phyloP scores from a whole-genome alignment of 2,888 invertebrate species.

The Lacanobia wlatinum region DNA sequence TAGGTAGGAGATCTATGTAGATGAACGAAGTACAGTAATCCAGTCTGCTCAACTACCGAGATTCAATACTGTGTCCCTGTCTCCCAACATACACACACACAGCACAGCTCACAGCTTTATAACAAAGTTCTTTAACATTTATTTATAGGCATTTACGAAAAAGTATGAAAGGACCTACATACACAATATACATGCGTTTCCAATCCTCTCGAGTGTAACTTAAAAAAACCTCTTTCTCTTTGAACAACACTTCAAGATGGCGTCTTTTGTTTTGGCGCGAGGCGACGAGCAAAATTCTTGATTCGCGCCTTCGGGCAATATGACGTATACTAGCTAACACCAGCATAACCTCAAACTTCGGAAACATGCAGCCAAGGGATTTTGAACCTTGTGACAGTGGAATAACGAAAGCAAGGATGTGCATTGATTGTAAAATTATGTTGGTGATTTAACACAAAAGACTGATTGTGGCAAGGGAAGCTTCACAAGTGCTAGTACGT shows the following conservation, averaged over 20 bases:
- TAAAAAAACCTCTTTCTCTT: slow-evolving; percentile 52
- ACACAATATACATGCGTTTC: slow-evolving; percentile 32
- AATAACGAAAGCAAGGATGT: not conserved
- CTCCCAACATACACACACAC: too few relatives aligned
- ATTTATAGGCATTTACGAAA: not conserved
- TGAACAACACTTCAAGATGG: slow-evolving; percentile 67
- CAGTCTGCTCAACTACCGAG: too few relatives aligned
- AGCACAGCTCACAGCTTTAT: too few relatives aligned
- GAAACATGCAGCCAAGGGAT: slow-evolving; percentile 11
- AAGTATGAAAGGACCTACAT: slow-evolving; percentile 11
- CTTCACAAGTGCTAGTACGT: slow-evolving; percentile 61
- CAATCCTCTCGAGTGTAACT: slow-evolving; percentile 51
- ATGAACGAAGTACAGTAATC: too few relatives aligned
- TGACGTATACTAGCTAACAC: slow-evolving; percentile 61
- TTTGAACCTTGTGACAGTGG: slow-evolving; percentile 18
- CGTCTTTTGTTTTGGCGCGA: slow-evolving; percentile 76
- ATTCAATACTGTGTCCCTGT: too few relatives aligned
- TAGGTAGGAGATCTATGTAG: too few relatives aligned
- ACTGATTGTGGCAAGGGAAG: slow-evolving; percentile 77
- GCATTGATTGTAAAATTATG: slow-evolving; percentile 14
- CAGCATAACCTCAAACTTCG: slow-evolving; percentile 12
- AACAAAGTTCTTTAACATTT: not conserved
- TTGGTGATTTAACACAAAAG: slow-evolving; percentile 71
- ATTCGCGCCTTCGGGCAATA: slow-evolving; percentile 77
- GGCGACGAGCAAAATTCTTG: slow-evolving; percentile 75